Conservation (phyloP, 2,888 invertebrate genomes). For the Eumacrocentrus americanus region DNA sequence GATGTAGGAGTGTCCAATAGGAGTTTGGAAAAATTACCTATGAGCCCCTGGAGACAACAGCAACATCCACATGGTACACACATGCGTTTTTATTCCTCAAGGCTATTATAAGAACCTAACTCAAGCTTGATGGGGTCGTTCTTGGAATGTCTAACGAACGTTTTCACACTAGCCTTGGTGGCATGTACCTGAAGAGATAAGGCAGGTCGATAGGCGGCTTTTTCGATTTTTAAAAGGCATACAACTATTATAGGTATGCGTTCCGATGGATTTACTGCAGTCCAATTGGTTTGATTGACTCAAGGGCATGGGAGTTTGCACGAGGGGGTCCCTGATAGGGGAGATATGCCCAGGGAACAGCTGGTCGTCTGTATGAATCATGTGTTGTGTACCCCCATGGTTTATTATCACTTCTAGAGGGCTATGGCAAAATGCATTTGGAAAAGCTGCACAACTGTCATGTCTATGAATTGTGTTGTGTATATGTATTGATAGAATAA, state of each 20-base stretch:
- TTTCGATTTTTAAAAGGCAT: neutral
- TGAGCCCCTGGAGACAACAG: neutral
- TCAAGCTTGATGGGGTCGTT: neutral
- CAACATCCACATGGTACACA: constrained; percentile 36
- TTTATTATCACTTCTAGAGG: neutral
- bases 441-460: no score
- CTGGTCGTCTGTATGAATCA: constrained; percentile 2
- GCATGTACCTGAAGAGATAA: neutral
- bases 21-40: neutral
- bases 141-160: neutral
- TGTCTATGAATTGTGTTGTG: no score
- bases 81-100: constrained; percentile 24
- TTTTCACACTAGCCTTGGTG: neutral
- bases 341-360: constrained; percentile 1
- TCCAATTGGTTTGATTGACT: neutral
- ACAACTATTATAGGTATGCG: neutral
- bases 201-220: neutral
- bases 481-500: no score
- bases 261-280: neutral
- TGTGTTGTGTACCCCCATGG: neutral
- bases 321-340: constrained; percentile 6
- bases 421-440: no score
- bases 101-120: no score
- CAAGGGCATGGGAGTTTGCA: neutral
- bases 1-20: neutral